These are phyloP conservation scores for Lymantria monacha DNA, from an alignment of 2,888 invertebrate species.

Conservation along the genomic window DNA sequence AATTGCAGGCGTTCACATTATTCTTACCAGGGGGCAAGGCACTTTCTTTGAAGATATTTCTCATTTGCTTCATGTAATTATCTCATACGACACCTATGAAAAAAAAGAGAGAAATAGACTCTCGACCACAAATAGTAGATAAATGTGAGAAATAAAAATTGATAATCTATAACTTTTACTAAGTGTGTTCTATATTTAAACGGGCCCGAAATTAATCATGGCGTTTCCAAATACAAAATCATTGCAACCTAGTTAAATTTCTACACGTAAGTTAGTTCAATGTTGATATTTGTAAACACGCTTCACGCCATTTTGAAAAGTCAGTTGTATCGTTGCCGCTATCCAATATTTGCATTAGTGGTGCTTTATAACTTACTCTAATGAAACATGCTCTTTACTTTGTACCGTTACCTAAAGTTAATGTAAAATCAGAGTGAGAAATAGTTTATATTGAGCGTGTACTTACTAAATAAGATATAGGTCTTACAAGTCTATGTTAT, in stretches of 20 bases:
- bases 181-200: no score
- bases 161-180: no score
- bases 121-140: no score
- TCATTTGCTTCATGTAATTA: no score
- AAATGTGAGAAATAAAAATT: no score
- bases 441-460: neutral
- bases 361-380: constrained; percentile 39
- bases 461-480: neutral
- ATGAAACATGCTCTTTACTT: constrained; percentile 26
- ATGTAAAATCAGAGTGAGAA: constrained; percentile 7
- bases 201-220: no score
- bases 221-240: neutral
- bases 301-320: constrained; percentile 2
- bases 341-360: constrained; percentile 62
- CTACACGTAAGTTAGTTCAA: constrained; percentile 12
- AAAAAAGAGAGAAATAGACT: no score
- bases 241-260: neutral
- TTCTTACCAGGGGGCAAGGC: no score
- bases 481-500: neutral
- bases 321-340: constrained; percentile 24
- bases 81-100: no score
- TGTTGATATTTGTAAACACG: constrained; percentile 35
- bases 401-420: constrained; percentile 24
- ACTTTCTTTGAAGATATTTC: no score
- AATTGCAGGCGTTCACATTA: no score